phyloP scores from a whole-genome alignment of 2,888 invertebrate genomes.

The Clistopyga incitator region DNA sequence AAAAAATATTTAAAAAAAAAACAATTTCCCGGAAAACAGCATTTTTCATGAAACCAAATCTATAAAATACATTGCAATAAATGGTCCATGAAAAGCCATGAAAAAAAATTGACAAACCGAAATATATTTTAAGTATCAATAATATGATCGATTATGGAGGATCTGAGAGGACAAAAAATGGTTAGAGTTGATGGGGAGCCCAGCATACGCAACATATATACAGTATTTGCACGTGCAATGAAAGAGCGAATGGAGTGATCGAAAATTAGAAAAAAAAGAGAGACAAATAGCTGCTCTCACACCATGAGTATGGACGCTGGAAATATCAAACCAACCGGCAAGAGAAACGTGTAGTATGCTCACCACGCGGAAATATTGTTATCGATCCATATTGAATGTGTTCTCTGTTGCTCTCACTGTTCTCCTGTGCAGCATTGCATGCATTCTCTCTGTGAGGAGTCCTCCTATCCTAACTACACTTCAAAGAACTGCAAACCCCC shows the following conservation, averaged over 20 bases:
- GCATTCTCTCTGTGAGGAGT: slow-evolving; percentile 14
- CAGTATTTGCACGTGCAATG: background rate
- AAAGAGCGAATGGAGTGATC: background rate
- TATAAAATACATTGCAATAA: no score
- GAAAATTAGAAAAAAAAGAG: background rate
- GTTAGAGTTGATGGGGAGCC: no score
- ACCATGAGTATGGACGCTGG: slow-evolving; percentile 5
- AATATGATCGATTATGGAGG: no score
- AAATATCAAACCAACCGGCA: slow-evolving; percentile 51
- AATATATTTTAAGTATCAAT: no score
- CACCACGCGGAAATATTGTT: slow-evolving; percentile 55
- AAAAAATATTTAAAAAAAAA: no score
- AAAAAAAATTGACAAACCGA: no score
- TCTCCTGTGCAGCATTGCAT: background rate
- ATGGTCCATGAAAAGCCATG: no score
- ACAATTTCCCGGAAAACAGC: no score
- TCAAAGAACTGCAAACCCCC: slow-evolving; percentile 29
- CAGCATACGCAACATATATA: background rate
- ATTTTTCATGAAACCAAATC: no score
- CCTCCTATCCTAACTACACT: slow-evolving; percentile 41
- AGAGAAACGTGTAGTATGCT: slow-evolving; percentile 18
- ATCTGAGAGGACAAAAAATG: no score
- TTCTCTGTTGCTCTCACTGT: slow-evolving; percentile 3
- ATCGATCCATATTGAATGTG: slow-evolving; percentile 54
- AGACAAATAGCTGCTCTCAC: slow-evolving; percentile 6